Evolutionary conservation across 2,888 invertebrate genomes (phyloP), one percentile per base, ranked within the genome.

Genomic region (Corbicula japonica): DNA sequence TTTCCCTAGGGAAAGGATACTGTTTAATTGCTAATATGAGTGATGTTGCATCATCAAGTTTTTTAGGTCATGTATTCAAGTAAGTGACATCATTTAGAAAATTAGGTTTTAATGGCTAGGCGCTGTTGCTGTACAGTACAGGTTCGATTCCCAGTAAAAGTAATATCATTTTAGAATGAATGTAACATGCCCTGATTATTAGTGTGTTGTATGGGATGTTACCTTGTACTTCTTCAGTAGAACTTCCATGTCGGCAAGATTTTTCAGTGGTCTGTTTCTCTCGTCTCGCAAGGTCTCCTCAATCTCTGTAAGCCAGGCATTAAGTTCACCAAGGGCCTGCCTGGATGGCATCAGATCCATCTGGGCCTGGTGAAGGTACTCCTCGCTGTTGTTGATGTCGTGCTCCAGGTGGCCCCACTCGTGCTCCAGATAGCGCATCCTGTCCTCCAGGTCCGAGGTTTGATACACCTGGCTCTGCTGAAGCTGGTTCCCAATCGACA

Each of bases 331-430:
- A 12, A 93, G 88, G 8, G 92, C 91, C 76, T 93, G 92, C 46
- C 92, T 80, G 0, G 92, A 92, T 1, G 93, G 93, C 90, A 92
- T 88, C 78, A 91, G 86, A 63, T 92, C 90, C 92, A 92, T 92
- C 85, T 92, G 92, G 10, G 90, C 90, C 56, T 88, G 86, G 78
- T 91, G 91, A 18, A 92, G 87, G 56, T 87, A 87, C 54, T 90
- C 90, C 78, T 92, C 92, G 23, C 88, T 86, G 69, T 84, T 85
- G 68, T 81, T 86, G 72, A 91, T 88, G 48, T 90, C 89, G 48
- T 86, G 84, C 73, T 90, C 87, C 28, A 93, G 88, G 38, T 86
- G 82, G 5, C 72, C 77, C 93, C 93, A 93, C 68, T 90, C 88
- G 32, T 90, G 83, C 56, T 92, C 91, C 30, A 91, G 87, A 66